These are phyloP conservation scores for Sapayoa aenigma DNA, from an alignment of 2,113 vertebrate genomes.

Conservation along the genomic window DNA sequence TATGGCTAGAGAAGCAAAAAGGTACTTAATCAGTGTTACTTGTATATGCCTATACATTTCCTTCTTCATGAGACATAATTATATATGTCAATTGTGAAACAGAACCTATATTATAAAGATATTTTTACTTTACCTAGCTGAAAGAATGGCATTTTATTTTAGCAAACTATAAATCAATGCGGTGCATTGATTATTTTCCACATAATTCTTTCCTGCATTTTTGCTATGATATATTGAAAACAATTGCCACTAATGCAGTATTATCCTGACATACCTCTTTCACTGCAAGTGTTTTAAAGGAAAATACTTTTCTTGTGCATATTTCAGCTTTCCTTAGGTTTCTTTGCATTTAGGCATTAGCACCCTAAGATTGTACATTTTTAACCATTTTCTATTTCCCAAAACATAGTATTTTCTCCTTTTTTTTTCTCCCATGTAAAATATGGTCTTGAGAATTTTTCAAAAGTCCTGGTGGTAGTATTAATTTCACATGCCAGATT, in stretches of 20 bases:
- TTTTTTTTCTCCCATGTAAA: background rate
- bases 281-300: constrained; percentile 32
- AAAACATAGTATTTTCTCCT: background rate
- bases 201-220: constrained; percentile 54
- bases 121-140: constrained; percentile 76
- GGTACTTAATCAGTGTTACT: constrained; percentile 74
- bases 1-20: constrained; percentile 69
- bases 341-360: constrained; percentile 24
- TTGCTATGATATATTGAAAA: constrained; percentile 66
- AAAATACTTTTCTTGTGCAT: background rate
- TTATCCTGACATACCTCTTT: constrained; percentile 75
- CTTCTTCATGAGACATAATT: constrained; percentile 73
- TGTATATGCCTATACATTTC: constrained; percentile 69
- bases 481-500: background rate
- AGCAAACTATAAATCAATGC: constrained; percentile 76
- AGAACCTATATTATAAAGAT: constrained; percentile 78
- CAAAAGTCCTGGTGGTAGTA: constrained; percentile 4
- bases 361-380: background rate
- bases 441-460: background rate
- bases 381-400: constrained; percentile 10
- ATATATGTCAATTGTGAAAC: constrained; percentile 76
- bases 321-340: constrained; percentile 52
- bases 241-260: constrained; percentile 70
- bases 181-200: constrained; percentile 76
- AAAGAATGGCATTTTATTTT: constrained; percentile 80